Evolutionary conservation across 2,797 vertebrate genomes (phyloP).

Genomic region (Geotrypetes seraphini): DNA sequence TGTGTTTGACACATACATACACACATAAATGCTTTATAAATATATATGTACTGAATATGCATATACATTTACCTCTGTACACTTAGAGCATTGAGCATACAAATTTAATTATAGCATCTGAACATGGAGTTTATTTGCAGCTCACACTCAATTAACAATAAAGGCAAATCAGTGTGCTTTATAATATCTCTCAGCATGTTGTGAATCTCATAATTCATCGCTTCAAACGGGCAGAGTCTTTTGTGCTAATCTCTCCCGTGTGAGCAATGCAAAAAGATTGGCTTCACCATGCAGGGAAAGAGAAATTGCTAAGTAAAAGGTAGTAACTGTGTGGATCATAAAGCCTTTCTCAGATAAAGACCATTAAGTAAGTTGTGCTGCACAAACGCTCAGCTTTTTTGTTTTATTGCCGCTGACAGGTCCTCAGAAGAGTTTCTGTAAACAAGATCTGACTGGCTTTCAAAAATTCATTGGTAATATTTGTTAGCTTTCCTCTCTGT

Average conservation of each 20-base stretch:
- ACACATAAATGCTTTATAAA: neutral
- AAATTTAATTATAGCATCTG: too few species aligned
- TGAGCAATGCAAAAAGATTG: constrained; percentile 32
- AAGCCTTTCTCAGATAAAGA: constrained; percentile 42
- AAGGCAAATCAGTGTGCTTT: constrained; percentile 7
- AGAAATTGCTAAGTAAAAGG: constrained; percentile 42
- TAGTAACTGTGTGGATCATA: constrained; percentile 38
- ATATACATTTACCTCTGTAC: neutral
- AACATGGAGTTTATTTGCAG: neutral
- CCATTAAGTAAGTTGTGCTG: constrained; percentile 35
- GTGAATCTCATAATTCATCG: constrained; percentile 17
- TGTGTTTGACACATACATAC: too few species aligned
- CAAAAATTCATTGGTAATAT: constrained; percentile 55
- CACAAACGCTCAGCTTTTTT: constrained; percentile 45
- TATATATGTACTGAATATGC: neutral
- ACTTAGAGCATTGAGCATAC: neutral
- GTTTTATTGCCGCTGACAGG: constrained; percentile 40
- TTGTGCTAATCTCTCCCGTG: constrained; percentile 24
- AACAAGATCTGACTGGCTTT: constrained; percentile 51
- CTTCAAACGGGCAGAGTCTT: constrained; percentile 22
- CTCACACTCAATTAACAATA: constrained; percentile 15
- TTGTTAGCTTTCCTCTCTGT: constrained; percentile 53
- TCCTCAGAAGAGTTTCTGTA: constrained; percentile 33
- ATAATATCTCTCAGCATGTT: constrained; percentile 3
- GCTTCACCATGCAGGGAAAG: constrained; percentile 13